A percentile compares a stretch with the other conserved stretches of the same genome.
phyloP scores from a whole-genome alignment of 2,797 vertebrate species.

The Taeniopygia guttata region DNA sequence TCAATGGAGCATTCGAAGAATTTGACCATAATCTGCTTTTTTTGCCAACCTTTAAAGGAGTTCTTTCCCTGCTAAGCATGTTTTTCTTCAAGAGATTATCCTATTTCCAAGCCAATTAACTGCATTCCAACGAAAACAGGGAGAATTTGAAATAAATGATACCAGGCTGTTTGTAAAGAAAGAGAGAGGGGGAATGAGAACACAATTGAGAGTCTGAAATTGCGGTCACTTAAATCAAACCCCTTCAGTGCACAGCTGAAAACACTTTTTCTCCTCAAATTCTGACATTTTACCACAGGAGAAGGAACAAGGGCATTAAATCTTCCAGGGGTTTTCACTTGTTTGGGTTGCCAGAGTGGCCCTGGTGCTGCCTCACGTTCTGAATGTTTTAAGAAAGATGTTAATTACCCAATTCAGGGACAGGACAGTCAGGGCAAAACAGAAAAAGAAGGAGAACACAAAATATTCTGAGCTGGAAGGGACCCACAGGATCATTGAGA shows the following conservation, averaged over 20 bases:
- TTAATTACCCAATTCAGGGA: not conserved
- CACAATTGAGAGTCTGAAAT: conserved; percentile 33
- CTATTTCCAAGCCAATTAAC: conserved; percentile 69
- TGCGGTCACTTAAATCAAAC: conserved; percentile 51
- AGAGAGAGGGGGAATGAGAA: conserved; percentile 25
- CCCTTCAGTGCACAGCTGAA: conserved; percentile 44
- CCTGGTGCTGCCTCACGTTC: conserved; percentile 2
- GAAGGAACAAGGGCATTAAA: conserved; percentile 31
- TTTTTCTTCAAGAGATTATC: conserved; percentile 69
- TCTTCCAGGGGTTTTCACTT: conserved; percentile 33
- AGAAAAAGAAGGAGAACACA: not conserved
- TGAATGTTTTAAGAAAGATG: not conserved
- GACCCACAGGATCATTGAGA: not conserved
- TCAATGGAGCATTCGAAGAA: conserved; percentile 51
- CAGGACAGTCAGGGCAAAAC: not conserved
- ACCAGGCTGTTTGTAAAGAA: conserved; percentile 25
- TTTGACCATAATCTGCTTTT: conserved; percentile 61
- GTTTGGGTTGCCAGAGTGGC: conserved; percentile 1
- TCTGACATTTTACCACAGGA: conserved; percentile 45
- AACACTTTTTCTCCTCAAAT: conserved; percentile 43
- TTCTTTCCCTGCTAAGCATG: conserved; percentile 61
- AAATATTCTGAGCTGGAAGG: not conserved
- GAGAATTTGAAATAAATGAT: conserved; percentile 53
- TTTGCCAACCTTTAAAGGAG: conserved; percentile 50
- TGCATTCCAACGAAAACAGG: conserved; percentile 69